Conservation (phyloP, 2,113 vertebrate species). For the Ailurus styani region DNA sequence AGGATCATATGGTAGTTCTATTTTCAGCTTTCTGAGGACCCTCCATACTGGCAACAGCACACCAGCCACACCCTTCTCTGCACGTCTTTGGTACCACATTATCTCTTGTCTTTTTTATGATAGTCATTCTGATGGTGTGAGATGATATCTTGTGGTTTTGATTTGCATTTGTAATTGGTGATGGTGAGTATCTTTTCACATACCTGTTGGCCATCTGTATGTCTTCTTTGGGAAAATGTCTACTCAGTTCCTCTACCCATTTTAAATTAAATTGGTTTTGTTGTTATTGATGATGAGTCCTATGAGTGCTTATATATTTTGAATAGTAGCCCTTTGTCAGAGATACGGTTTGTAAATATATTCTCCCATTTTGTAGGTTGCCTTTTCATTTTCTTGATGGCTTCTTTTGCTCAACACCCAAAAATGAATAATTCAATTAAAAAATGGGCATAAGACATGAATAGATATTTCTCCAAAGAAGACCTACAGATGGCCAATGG, state of each 20-base stretch:
- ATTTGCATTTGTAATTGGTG: not conserved
- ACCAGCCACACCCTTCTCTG: too few species aligned
- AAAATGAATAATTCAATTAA: not conserved
- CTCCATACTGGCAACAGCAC: too few species aligned
- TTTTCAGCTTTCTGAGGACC: not conserved
- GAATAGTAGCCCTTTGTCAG: not conserved
- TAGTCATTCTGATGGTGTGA: not conserved
- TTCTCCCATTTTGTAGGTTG: not conserved
- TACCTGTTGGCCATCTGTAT: not conserved
- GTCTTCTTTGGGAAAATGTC: not conserved
- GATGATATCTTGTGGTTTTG: not conserved
- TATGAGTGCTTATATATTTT: not conserved
- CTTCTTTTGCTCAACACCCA: not conserved
- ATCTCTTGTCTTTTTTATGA: not conserved
- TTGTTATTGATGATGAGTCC: not conserved
- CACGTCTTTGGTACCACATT: not conserved
- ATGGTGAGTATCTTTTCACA: not conserved
- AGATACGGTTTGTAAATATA: not conserved
- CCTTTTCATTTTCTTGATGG: not conserved
- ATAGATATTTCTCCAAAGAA: not conserved
- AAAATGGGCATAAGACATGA: not conserved
- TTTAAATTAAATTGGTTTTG: not conserved
- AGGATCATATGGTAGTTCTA: not conserved
- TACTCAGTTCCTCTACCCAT: not conserved
- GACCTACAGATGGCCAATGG: not conserved